Percentiles rank a stretch among this genome's conserved stretches.
phyloP scores from a whole-genome alignment of 2,797 vertebrate species.

The Gallinago solitaria region DNA sequence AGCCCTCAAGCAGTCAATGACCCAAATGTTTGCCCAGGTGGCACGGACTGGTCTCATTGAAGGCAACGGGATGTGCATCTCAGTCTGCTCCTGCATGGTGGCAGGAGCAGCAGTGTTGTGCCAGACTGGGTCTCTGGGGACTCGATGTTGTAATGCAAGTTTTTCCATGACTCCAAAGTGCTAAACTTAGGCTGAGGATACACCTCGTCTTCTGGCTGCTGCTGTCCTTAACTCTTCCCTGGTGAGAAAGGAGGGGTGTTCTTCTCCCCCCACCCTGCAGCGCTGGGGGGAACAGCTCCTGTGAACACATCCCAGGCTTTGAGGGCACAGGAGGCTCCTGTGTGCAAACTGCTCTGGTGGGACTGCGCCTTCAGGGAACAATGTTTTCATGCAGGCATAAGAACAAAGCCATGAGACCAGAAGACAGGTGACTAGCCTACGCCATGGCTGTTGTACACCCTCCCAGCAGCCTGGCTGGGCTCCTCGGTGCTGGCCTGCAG shows the following conservation, averaged over 20 bases:
- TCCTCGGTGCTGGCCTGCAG: rapidly evolving
- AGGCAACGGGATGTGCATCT: background rate
- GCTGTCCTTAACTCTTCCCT: background rate
- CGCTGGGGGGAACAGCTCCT: rapidly evolving
- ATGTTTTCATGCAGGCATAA: background rate
- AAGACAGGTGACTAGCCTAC: background rate
- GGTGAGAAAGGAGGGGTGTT: background rate
- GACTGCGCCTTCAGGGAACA: background rate
- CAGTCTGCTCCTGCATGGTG: background rate
- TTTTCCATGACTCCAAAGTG: background rate
- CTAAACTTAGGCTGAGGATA: background rate
- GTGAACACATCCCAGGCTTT: background rate
- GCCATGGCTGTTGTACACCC: rapidly evolving
- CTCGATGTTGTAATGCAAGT: background rate
- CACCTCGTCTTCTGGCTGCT: background rate
- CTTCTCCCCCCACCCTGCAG: background rate
- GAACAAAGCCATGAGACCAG: background rate
- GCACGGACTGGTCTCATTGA: background rate
- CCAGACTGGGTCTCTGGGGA: background rate
- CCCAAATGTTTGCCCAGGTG: background rate
- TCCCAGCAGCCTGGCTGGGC: background rate
- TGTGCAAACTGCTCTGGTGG: background rate
- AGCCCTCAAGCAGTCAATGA: background rate
- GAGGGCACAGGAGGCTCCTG: background rate
- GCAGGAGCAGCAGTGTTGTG: background rate